These are phyloP conservation scores for Riptortus pedestris DNA, from an alignment of 1,140 invertebrate species.

Conservation along the genomic window DNA sequence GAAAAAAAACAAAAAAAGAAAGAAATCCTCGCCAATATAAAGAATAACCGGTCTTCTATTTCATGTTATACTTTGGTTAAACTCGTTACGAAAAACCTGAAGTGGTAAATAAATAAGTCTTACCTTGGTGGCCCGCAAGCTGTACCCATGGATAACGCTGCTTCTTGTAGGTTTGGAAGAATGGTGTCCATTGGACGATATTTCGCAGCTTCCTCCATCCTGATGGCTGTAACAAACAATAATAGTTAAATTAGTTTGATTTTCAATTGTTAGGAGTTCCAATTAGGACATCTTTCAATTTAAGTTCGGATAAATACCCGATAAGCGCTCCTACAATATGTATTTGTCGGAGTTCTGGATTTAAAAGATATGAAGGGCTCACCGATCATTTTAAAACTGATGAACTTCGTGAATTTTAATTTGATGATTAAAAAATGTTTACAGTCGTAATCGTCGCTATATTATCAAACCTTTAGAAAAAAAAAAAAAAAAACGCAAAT, in stretches of 20 bases:
- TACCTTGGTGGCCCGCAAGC: slow-evolving; percentile 80
- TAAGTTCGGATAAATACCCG: not conserved
- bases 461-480: too few relatives aligned
- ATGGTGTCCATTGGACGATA: slow-evolving; percentile 90
- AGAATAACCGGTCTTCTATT: too few relatives aligned
- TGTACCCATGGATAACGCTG: slow-evolving; percentile 93
- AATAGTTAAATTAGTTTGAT: too few relatives aligned
- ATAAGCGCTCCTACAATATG: not conserved
- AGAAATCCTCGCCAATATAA: too few relatives aligned
- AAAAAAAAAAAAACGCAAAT: too few relatives aligned
- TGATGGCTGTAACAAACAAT: slow-evolving; percentile 60
- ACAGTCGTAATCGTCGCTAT: too few relatives aligned
- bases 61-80: too few relatives aligned
- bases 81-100: too few relatives aligned
- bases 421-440: too few relatives aligned
- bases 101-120: not conserved
- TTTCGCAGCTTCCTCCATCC: slow-evolving; percentile 86
- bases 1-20: too few relatives aligned
- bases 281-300: slow-evolving; percentile 1
- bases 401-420: too few relatives aligned
- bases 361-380: not conserved
- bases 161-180: slow-evolving; percentile 93
- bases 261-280: slow-evolving; percentile 13
- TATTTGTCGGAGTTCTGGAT: not conserved
- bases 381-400: too few relatives aligned